These are phyloP conservation scores for Choreutis nemorana DNA, from an alignment of 2,888 invertebrate genomes.

Conservation along the genomic window DNA sequence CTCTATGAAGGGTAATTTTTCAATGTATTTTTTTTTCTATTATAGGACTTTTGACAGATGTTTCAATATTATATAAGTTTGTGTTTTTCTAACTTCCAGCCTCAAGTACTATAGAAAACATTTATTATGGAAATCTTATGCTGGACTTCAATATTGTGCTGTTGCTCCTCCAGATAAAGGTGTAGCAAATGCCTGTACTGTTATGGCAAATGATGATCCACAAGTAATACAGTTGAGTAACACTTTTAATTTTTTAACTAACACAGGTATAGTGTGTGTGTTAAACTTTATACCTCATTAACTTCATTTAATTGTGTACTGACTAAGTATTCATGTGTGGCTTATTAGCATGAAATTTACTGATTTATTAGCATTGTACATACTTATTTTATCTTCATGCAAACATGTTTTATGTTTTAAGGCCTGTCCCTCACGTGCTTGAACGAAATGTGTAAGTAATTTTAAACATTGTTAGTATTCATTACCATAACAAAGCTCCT, in stretches of 20 bases:
- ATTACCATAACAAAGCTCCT: no score
- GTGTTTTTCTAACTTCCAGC: no score
- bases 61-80: not conserved
- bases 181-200: conserved; percentile 59
- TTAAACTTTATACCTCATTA: no score
- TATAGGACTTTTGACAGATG: not conserved
- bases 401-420: conserved; percentile 26
- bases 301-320: no score
- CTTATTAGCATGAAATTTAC: no score
- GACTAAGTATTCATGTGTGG: no score
- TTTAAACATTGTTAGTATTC: not conserved
- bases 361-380: no score
- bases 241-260: not conserved
- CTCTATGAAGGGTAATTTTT: conserved; percentile 85
- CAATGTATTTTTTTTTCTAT: not conserved
- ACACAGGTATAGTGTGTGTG: not conserved
- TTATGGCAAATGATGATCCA: conserved; percentile 70
- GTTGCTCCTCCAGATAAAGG: conserved; percentile 79
- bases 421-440: conserved; percentile 47
- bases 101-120: conserved; percentile 76
- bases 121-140: conserved; percentile 87
- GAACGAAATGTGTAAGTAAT: conserved; percentile 52
- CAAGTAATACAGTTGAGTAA: conserved; percentile 76
- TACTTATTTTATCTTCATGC: no score
- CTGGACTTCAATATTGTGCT: conserved; percentile 84